phyloP scores from a whole-genome alignment of 2,888 invertebrate species.

The Gortyna flavago region DNA sequence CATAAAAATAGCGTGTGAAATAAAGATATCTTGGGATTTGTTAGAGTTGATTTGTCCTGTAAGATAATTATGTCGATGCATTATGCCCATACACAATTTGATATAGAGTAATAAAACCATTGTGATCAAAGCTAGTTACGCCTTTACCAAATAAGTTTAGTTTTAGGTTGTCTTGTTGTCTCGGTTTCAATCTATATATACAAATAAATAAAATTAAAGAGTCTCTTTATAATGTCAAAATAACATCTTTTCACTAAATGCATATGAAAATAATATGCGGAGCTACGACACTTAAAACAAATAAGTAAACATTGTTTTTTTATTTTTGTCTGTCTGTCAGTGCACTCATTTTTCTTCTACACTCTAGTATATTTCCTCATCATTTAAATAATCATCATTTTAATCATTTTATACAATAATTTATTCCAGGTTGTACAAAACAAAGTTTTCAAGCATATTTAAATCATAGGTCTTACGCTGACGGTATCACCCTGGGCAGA shows the following conservation, averaged over 20 bases:
- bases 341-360: neutral
- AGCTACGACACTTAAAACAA: no score
- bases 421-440: conserved; percentile 51
- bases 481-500: conserved; percentile 78
- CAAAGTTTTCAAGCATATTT: conserved; percentile 72
- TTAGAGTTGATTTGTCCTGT: conserved; percentile 26
- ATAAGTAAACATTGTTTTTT: no score
- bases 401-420: conserved; percentile 36
- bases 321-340: neutral
- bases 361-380: neutral
- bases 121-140: neutral
- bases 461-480: conserved; percentile 74
- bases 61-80: neutral
- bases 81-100: neutral
- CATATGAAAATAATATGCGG: no score
- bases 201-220: neutral
- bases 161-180: neutral
- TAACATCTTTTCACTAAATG: neutral
- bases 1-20: conserved; percentile 64
- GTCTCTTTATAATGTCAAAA: neutral
- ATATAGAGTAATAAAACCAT: neutral
- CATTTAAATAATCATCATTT: no score
- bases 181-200: neutral
- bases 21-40: conserved; percentile 36
- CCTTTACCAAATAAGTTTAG: neutral